Evolutionary conservation across 2,113 vertebrate genomes (phyloP).

Genomic region (Talpa occidentalis): DNA sequence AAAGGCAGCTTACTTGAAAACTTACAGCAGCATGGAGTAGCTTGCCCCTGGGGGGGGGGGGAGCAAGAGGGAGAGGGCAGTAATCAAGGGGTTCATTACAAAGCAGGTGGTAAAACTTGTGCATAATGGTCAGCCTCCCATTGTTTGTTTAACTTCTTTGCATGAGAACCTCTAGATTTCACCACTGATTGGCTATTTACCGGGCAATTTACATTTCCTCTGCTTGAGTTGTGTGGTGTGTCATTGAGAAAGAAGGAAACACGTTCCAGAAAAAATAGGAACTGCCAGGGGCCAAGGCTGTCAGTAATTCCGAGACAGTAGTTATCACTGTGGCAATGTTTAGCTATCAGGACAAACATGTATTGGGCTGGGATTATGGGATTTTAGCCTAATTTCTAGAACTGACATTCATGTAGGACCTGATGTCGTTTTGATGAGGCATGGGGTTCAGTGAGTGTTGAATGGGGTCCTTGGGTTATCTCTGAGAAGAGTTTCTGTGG

Average conservation of each 20-base stretch:
- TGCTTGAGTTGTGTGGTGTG: background rate
- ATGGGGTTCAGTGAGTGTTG: no score
- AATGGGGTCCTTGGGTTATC: no score
- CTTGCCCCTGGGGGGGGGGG: background rate
- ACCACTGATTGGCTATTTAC: background rate
- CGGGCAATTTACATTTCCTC: background rate
- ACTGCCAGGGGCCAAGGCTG: background rate
- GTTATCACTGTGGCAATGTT: background rate
- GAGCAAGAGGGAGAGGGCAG: background rate
- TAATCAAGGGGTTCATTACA: constrained; percentile 11
- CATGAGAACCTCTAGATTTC: background rate
- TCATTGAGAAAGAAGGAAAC: background rate
- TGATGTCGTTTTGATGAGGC: no score
- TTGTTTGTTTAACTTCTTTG: background rate
- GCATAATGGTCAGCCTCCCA: background rate
- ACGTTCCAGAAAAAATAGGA: background rate
- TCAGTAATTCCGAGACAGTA: background rate
- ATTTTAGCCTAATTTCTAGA: background rate
- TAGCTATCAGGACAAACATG: background rate
- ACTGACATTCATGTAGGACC: background rate
- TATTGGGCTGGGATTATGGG: background rate
- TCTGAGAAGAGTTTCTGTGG: no score
- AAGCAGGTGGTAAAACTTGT: constrained; percentile 15
- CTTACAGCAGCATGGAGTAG: fast-evolving
- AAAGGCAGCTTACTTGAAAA: background rate